Percentiles rank a stretch among this genome's conserved stretches.
Evolutionary conservation across 2,113 vertebrate genomes (phyloP).

Genomic region (Ctenodactylus gundi): DNA sequence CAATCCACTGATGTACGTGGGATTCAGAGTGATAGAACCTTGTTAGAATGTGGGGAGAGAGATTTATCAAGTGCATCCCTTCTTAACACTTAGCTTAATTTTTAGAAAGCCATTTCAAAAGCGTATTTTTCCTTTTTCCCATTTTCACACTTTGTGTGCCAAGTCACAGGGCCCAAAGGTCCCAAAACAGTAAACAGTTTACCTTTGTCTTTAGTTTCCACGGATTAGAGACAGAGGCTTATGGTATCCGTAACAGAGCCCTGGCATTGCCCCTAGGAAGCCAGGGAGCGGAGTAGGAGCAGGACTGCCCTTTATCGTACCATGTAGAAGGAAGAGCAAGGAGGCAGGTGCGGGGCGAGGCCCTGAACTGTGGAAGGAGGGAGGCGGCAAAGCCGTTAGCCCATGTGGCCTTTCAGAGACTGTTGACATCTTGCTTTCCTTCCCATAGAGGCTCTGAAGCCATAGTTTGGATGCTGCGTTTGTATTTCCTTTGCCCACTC

Average conservation of each 20-base stretch:
- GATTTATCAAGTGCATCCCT: neutral
- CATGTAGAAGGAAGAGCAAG: neutral
- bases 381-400: neutral
- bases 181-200: neutral
- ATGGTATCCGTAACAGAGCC: neutral
- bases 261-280: neutral
- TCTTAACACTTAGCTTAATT: neutral
- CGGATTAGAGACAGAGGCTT: neutral
- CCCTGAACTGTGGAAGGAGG: neutral
- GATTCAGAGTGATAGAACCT: neutral
- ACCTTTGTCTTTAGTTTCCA: neutral
- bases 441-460: neutral
- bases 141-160: neutral
- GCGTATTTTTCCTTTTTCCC: neutral
- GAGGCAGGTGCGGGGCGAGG: neutral
- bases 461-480: neutral
- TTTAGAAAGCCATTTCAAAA: neutral
- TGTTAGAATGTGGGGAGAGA: neutral
- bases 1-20: neutral
- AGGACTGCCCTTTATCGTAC: neutral
- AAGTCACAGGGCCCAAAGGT: neutral
- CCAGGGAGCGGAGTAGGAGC: neutral
- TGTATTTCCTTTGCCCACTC: neutral
- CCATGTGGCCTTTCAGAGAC: accelerated
- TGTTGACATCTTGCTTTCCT: neutral